These are phyloP conservation scores for Dromas ardeola DNA, from an alignment of 2,113 vertebrate genomes.

Conservation along the genomic window DNA sequence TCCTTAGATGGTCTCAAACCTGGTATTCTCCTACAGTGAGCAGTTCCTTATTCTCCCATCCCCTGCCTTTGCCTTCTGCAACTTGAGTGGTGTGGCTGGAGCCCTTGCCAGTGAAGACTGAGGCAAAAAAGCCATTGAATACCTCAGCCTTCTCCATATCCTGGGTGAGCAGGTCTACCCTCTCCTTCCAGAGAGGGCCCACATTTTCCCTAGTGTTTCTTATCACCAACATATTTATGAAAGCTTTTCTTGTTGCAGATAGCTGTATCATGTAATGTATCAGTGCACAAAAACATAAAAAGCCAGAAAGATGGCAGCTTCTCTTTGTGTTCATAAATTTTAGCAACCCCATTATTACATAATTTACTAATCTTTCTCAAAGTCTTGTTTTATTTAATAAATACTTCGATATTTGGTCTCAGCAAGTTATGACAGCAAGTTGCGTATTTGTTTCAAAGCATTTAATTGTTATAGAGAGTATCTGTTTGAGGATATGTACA, in stretches of 20 bases:
- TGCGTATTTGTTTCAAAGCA: not conserved
- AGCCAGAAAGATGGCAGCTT: not conserved
- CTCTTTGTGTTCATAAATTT: not conserved
- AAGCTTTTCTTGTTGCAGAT: too few relatives aligned
- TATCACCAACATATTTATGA: too few relatives aligned
- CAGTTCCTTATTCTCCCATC: not conserved
- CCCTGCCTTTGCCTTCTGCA: not conserved
- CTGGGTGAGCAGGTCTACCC: too few relatives aligned
- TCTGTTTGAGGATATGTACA: not conserved
- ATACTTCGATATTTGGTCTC: not conserved
- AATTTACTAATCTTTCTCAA: not conserved
- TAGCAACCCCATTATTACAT: not conserved
- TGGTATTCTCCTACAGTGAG: not conserved
- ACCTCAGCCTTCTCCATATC: too few relatives aligned
- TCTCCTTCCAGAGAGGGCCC: too few relatives aligned
- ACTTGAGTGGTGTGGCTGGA: not conserved
- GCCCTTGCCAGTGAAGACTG: not conserved
- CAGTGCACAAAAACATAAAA: not conserved
- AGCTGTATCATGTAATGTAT: not conserved
- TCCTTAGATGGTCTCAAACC: not conserved
- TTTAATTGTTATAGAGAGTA: not conserved
- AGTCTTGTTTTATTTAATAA: not conserved
- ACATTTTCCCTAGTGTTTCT: too few relatives aligned
- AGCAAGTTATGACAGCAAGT: not conserved
- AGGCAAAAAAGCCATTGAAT: too few relatives aligned